A percentile compares a stretch with the other conserved stretches of the same genome.
These are phyloP conservation scores for Synanceia verrucosa DNA, from an alignment of 2,797 vertebrate genomes.

Conservation along the genomic window DNA sequence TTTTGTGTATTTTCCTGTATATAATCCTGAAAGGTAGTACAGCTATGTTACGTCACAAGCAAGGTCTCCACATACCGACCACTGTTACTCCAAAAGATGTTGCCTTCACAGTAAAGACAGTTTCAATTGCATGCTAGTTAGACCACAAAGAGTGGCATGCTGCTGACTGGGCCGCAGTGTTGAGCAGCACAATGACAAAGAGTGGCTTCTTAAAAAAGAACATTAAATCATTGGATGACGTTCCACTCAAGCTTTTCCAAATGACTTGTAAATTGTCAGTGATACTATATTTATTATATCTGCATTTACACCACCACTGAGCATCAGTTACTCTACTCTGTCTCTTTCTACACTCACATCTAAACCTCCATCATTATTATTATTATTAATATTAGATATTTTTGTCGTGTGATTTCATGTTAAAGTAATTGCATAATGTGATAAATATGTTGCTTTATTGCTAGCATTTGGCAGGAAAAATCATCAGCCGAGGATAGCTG, in stretches of 20 bases:
- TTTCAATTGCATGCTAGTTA: conserved; percentile 5
- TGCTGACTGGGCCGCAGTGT: neutral
- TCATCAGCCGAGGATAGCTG: neutral
- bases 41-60: neutral
- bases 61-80: neutral
- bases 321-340: no score
- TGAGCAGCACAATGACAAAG: neutral
- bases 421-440: neutral
- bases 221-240: neutral
- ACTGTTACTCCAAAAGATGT: neutral
- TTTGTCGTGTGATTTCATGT: neutral
- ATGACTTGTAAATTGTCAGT: neutral
- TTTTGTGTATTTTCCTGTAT: neutral
- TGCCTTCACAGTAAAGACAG: neutral
- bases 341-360: neutral
- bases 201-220: neutral
- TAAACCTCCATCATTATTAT: neutral
- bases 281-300: neutral
- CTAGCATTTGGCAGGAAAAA: neutral
- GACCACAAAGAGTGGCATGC: neutral
- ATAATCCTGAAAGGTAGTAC: neutral
- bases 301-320: neutral
- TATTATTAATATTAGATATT: neutral
- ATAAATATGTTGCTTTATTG: neutral
- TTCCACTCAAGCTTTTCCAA: neutral